Base-by-base conservation (phyloP, 2,797 vertebrate genomes). In the Hypotaenidia okinawae region DNA sequence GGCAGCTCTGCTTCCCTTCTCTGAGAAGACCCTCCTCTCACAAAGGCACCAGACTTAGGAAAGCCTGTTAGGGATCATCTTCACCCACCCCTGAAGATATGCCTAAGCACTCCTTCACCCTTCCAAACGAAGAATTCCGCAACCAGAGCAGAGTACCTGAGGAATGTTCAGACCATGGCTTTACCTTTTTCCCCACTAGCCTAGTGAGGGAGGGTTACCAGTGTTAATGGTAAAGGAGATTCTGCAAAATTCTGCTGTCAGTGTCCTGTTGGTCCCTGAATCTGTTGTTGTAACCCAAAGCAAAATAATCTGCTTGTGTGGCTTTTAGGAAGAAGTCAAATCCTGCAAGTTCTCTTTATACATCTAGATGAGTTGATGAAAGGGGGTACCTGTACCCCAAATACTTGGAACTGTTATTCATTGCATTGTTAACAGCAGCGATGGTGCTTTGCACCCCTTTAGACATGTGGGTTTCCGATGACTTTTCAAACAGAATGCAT, bases 41-140 rank as follows among this genome's bases (percentile, higher is more conserved):
- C 17, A 2, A 83, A 87, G 79, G 39, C 30, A 43, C 25, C 67
- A 49, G 28, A 28, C 19, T 84, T 70, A 55, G 14, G 87, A 84
- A 72, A 96, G 49, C 64, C 63, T 96, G 89, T 32, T 78, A 49
- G 41, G 69, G 43, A 92, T 95, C 10, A 2, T 84, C 32, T 57
- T 86, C 43, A 47, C 82, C 81, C 75, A 39, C 21, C 87, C 94
- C 72, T 68, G 49, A 95, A 91, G 77, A 91, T 13, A 35, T 70
- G 85, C 67, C 59, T 91, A 95, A 94, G 15, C 33, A 9, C 87
- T 97, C 74, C 89, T 89, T 87, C 72, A 82, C 74, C 76, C 72
- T 95, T 96, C 66, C 93, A 92, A 90, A 80, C 27, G 91, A 98
- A 84, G 62, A 75, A 45, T 94, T 91, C 55, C 68, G 82, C 39